A percentile compares a stretch with the other conserved stretches of the same genome.
phyloP scores from a whole-genome alignment of 2,797 vertebrate genomes.

The Sebastes ruberrimus region DNA sequence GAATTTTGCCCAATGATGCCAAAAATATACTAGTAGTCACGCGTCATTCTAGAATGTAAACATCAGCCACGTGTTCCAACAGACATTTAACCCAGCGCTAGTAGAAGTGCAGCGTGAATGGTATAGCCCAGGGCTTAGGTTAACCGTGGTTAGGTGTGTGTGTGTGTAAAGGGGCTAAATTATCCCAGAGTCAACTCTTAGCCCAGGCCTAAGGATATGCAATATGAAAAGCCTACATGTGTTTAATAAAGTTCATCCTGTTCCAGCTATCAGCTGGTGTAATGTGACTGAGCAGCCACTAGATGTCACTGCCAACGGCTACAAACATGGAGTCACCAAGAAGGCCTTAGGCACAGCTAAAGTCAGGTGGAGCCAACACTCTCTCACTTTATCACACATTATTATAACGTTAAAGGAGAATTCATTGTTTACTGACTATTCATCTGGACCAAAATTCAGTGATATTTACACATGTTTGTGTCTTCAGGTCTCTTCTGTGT shows the following conservation, averaged over 20 bases:
- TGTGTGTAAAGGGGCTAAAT: too few species aligned
- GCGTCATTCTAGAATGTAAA: too few species aligned
- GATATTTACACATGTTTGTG: background rate
- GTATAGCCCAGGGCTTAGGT: too few species aligned
- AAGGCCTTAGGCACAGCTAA: conserved; percentile 82
- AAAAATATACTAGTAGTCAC: too few species aligned
- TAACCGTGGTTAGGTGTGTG: too few species aligned
- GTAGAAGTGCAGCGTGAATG: too few species aligned
- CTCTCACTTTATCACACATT: background rate
- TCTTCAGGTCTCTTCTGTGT: conserved; percentile 89
- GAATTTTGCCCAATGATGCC: too few species aligned
- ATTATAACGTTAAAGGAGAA: background rate
- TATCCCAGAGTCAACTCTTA: too few species aligned
- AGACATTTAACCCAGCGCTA: too few species aligned
- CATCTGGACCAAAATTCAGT: background rate
- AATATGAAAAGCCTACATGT: background rate
- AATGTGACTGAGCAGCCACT: conserved; percentile 87
- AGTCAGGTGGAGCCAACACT: conserved; percentile 83
- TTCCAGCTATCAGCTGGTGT: conserved; percentile 94
- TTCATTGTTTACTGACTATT: background rate
- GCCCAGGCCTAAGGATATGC: background rate
- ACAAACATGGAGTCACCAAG: conserved; percentile 93
- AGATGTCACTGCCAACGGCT: conserved; percentile 93
- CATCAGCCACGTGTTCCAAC: too few species aligned
- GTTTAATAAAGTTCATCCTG: too few species aligned